Evolutionary conservation across 2,888 invertebrate genomes (phyloP).

Genomic region (Muscina levida): DNA sequence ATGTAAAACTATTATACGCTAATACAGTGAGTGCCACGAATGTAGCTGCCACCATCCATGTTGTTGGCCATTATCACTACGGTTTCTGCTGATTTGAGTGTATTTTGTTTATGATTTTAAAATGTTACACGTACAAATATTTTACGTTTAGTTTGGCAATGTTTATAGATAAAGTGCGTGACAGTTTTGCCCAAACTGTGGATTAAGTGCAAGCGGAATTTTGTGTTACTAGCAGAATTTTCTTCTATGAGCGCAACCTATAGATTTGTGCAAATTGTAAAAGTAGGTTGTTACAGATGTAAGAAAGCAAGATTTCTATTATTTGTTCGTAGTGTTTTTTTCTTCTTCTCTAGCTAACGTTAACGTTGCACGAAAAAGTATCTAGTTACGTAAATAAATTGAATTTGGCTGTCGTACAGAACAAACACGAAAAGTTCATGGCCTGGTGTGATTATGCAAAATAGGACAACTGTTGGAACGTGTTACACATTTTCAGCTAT

Average conservation of each 20-base stretch:
- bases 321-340: constrained; percentile 7
- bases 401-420: too few relatives aligned
- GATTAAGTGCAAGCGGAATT: constrained; percentile 46
- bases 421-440: background rate
- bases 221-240: constrained; percentile 42
- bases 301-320: constrained; percentile 9
- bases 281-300: too few relatives aligned
- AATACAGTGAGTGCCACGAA: constrained; percentile 4
- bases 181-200: constrained; percentile 44
- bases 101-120: constrained; percentile 54
- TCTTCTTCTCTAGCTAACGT: background rate
- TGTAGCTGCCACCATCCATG: background rate
- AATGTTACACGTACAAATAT: constrained; percentile 53
- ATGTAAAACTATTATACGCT: constrained; percentile 26
- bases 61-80: constrained; percentile 26
- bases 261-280: background rate
- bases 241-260: background rate
- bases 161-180: constrained; percentile 60
- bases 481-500: background rate
- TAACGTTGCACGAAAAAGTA: background rate
- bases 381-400: background rate
- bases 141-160: constrained; percentile 54
- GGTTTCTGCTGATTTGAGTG: constrained; percentile 34
- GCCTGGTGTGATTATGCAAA: constrained; percentile 1
- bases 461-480: constrained; percentile 8